A percentile compares a stretch with the other conserved stretches of the same genome.
These are phyloP conservation scores for Trypoxylus dichotomus DNA, from an alignment of 1,140 invertebrate species.

Conservation along the genomic window DNA sequence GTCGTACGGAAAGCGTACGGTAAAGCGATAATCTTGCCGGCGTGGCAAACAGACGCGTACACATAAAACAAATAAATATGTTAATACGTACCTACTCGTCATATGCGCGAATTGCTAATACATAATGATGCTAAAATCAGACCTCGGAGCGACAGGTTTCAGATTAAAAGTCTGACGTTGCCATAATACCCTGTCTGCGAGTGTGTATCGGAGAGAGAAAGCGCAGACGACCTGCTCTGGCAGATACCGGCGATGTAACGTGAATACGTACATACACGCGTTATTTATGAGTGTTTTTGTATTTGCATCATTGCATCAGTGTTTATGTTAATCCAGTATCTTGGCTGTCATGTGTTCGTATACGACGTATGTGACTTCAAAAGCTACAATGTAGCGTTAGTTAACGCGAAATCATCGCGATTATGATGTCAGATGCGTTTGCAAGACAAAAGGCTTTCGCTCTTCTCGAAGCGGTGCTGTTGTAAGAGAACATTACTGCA, in stretches of 20 bases:
- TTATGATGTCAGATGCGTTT: background rate
- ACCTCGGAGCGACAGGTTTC: background rate
- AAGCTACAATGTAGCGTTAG: background rate
- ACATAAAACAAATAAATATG: conserved; percentile 4
- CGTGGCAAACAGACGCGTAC: background rate
- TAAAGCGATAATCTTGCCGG: background rate
- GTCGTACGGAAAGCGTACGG: background rate
- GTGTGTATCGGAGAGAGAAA: no score
- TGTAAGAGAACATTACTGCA: no score
- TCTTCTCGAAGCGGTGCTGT: background rate
- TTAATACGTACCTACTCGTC: conserved; percentile 10
- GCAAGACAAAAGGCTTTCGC: background rate
- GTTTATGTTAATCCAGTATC: background rate
- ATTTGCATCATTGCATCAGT: background rate
- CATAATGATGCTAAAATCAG: background rate
- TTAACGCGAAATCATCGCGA: background rate
- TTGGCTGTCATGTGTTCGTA: background rate
- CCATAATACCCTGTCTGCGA: background rate
- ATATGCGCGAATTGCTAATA: background rate
- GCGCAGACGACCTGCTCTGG: background rate
- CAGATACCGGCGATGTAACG: background rate
- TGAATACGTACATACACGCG: background rate
- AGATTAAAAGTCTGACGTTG: background rate
- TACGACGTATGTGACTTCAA: conserved; percentile 5
- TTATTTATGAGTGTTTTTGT: conserved; percentile 21